Base-by-base conservation (phyloP, 2,888 invertebrate species). In the Netelia virgata region DNA sequence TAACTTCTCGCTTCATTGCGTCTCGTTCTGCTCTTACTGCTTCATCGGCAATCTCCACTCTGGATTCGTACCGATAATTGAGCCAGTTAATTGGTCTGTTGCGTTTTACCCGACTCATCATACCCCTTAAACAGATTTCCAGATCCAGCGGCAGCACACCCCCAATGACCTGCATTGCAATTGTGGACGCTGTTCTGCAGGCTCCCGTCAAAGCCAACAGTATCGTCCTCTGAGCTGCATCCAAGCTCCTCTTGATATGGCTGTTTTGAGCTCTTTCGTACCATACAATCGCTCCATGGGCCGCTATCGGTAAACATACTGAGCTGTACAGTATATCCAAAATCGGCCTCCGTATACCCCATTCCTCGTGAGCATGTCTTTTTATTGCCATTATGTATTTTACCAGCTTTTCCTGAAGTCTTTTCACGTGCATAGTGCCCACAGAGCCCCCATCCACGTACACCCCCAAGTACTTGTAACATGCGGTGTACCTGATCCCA, bases 211-310 rank as follows among this genome's bases (percentile, higher is more conserved):
- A 28, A 0, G 18, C 6, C 0, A 80, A 20, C 41, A 73, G 36
- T 0, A 53, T 61, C 16, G 23, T 3, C 9, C 79, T 41, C 16
- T 80, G 79, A 1, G 63, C 41, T 11, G 61, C 57, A 1, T 9
- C 53, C 5, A 78, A 14, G n/a, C 11, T 0, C 20, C 61, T 43
- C 0, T 16, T 3, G 47, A 23, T 23, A 16, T 10, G 5, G 1
- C 28, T 3, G 0, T 14, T 1, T 10, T 64, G 28, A 28, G 3
- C 11, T 11, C 41, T 14, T 86, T 77, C 16, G 3, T 20, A 41
- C 87, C 86, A 86, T 0, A 70, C 74, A 0, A 41, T 41, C 0
- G 84, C 79, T 3, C 82, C 87, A 36, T 87, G 86, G 2, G 86
- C 77, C 0, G 59, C 36, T 0, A 86, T 85, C 0, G 87, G 70